Base-by-base conservation (phyloP, 2,113 vertebrate species). In the Cryptotis parvus region DNA sequence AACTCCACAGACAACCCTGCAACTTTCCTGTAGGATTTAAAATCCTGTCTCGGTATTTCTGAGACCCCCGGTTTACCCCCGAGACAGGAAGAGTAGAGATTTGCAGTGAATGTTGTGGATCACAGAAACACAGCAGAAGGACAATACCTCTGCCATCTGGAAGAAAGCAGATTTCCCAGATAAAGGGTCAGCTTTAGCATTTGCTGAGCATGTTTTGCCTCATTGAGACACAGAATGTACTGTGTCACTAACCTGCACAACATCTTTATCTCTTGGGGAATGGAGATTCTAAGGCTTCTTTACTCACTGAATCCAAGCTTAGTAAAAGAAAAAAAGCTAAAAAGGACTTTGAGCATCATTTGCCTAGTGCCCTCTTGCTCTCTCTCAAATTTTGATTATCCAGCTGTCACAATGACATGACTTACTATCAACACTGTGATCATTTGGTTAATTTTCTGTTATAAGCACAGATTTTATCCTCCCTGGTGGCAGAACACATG, bases 201-300 rank as follows among this genome's bases (percentile, higher is more conserved):
- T 76, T 61, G 66, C 18, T 55, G 41, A 82, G 66, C 26, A 29
- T n/a, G 27, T 58, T 45, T 45, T n/a, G 31, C 8, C 12, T 29
- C 5, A 37, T 37, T 52, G 39, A 58, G 18, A 22, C 16, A 31
- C 27, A 55, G 37, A 75, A 6, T 3, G 37, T 39, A 72, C n/a
- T 10, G 0, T 26, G 6, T 11, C 39, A 39, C 37, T 5, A 33
- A 16, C 31, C n/a, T 9, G 27, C 0, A 11, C 58, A n/a, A 15
- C 11, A 3, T 4, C 58, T 68, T 35, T 27, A 1, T 6, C 0
- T 18, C 0, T 65, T 0, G 76, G 15, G 22, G 0, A 4, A 61
- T 58, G 33, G 68, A 86, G 43, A 37, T 14, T 18, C 70, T 4
- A 26, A 11, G 18, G 22, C 18, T 24, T 24, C 55, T 58, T 24